These are phyloP conservation scores for Listrodromus nycthemerus DNA, from an alignment of 2,888 invertebrate species.

Conservation along the genomic window DNA sequence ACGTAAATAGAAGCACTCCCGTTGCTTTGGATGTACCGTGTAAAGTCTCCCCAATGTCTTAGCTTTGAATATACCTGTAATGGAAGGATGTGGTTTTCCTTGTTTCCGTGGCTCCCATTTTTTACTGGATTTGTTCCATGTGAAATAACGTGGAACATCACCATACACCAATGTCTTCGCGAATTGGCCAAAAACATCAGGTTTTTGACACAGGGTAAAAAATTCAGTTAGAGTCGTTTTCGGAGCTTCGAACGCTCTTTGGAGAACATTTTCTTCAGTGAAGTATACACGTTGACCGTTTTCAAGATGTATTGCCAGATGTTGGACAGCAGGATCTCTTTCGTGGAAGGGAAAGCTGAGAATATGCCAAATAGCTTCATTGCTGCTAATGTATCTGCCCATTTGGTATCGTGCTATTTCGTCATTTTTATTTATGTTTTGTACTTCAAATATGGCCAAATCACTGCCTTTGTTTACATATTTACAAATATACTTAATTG, in stretches of 20 bases:
- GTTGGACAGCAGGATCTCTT: constrained; percentile 73
- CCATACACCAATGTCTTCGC: constrained; percentile 78
- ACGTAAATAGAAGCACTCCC: too few relatives aligned
- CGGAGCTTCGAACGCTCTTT: constrained; percentile 1
- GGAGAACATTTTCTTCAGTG: background rate
- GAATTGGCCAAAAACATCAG: too few relatives aligned
- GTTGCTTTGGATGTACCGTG: constrained; percentile 48
- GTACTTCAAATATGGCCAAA: constrained; percentile 62
- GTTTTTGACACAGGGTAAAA: constrained; percentile 75
- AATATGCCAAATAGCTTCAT: constrained; percentile 76
- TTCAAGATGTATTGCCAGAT: constrained; percentile 73
- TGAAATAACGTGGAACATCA: constrained; percentile 69
- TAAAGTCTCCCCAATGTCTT: constrained; percentile 40
- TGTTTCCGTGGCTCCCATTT: constrained; percentile 60
- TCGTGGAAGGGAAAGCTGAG: constrained; percentile 72
- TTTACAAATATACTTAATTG: constrained; percentile 82
- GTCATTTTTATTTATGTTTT: constrained; percentile 64
- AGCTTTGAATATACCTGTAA: constrained; percentile 62
- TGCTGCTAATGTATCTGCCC: constrained; percentile 74
- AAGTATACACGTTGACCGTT: constrained; percentile 73
- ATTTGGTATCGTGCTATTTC: constrained; percentile 72
- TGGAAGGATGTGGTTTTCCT: constrained; percentile 16
- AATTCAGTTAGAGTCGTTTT: constrained; percentile 74
- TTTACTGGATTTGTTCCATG: constrained; percentile 60
- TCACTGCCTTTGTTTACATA: constrained; percentile 77